Evolutionary conservation across 2,797 vertebrate species (phyloP), one percentile per base, ranked within the genome.

Genomic region (Lindbergichthys nudifrons): DNA sequence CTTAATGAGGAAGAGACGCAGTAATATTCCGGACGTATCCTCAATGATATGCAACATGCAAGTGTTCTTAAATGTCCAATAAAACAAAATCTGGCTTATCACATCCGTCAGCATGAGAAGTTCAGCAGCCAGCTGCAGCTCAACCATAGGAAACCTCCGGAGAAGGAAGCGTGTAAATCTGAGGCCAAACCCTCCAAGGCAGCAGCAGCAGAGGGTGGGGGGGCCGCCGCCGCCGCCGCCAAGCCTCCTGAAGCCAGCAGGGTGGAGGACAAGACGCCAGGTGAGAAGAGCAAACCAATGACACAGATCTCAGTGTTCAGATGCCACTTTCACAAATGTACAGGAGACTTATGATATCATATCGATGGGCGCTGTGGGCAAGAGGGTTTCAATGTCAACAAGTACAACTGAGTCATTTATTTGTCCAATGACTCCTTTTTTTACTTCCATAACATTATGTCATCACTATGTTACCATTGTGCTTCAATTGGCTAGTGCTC

Each of bases 111-210:
- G 98, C 98, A 99, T 75, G 97, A 99, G 91, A 99, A 99, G 90
- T 96, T 96, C 92, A 97, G 96, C 89, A 99, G 96, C 88, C 98
- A 98, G 75, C 95, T 99, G 66, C 97, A 99, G 18, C 91, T 99
- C 86, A 95, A 93, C 83, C 96, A 96, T 73, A 97, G 94, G 88
- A 95, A 92, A 82, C 93, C 89, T 47, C 91, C 94, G 16, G 88
- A 90, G 15, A 94, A 89, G 62, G 84, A 87, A 26, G 36, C 75
- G 1, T 86, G 69, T 4, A 93, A 87, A 81, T 53, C 78, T 41
- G 92, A 92, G 58, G 73, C 43, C 30, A 92, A 87, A 81, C 78
- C 79, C 3, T 45, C 86, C 0, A 88, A 84, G 41, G 79, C 69
- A 18, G 79, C 79, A 10, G 76, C 70, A 16, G 26, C 77, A 1